Evolutionary conservation across 2,888 invertebrate genomes (phyloP).

Genomic region (Seira sanloemensis): DNA sequence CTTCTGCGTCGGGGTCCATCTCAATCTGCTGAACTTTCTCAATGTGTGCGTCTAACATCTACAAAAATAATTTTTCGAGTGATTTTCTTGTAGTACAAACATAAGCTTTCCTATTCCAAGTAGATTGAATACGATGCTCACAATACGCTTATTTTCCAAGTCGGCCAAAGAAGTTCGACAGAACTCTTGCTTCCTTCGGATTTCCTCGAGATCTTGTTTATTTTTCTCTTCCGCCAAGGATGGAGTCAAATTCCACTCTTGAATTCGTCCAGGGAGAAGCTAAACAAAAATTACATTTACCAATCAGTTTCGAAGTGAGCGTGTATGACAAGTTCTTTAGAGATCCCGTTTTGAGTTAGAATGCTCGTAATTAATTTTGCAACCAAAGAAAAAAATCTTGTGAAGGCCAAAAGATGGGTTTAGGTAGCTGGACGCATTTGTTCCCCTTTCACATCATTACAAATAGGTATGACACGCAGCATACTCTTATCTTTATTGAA

Average conservation of each 20-base stretch:
- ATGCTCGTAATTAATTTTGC: neutral
- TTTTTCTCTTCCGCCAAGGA: slow-evolving; percentile 92
- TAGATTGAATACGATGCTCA: no score
- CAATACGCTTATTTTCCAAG: slow-evolving; percentile 84
- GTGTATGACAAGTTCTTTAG: neutral
- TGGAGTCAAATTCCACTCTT: slow-evolving; percentile 93
- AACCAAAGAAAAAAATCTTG: slow-evolving; percentile 72
- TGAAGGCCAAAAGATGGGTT: no score
- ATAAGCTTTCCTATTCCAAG: no score
- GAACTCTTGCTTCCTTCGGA: slow-evolving; percentile 87
- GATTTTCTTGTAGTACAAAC: no score
- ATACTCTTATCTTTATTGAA: no score
- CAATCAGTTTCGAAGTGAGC: neutral
- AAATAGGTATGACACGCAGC: no score
- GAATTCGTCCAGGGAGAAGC: slow-evolving; percentile 92
- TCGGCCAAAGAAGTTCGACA: slow-evolving; percentile 88
- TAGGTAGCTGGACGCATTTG: no score
- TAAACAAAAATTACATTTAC: slow-evolving; percentile 12
- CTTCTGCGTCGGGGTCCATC: slow-evolving; percentile 79
- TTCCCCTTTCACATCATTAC: no score
- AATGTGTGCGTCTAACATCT: slow-evolving; percentile 87
- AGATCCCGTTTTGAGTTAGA: neutral
- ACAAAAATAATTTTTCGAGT: no score
- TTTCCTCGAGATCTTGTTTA: slow-evolving; percentile 79
- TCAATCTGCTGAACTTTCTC: slow-evolving; percentile 85